A percentile compares a stretch with the other conserved stretches of the same genome.
Conservation (phyloP, 2,888 invertebrate genomes). For the Cataglyphis rosenhaueri region DNA sequence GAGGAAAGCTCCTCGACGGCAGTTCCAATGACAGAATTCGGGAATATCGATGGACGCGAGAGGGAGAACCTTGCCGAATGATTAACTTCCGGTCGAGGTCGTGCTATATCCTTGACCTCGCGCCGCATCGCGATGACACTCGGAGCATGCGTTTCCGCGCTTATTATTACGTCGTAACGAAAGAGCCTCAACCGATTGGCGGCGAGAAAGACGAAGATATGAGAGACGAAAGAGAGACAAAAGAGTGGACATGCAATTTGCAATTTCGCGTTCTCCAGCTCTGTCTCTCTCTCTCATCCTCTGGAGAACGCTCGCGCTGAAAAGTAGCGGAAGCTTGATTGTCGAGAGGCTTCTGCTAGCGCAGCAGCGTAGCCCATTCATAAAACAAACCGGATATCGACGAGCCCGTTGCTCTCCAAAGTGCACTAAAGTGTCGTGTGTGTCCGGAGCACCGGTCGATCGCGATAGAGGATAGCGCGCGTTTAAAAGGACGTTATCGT, state of each 20-base stretch:
- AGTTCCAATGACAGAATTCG: conserved; percentile 11
- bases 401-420: conserved; percentile 4
- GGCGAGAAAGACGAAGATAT: not conserved
- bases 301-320: conserved; percentile 28
- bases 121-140: conserved; percentile 20
- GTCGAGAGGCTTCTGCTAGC: conserved; percentile 35
- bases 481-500: conserved; percentile 27
- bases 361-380: conserved; percentile 52
- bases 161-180: not conserved
- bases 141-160: conserved; percentile 14
- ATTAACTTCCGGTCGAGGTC: conserved; percentile 58
- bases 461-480: conserved; percentile 7
- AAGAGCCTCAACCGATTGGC: not conserved
- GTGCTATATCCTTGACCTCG: conserved; percentile 62
- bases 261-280: conserved; percentile 39
- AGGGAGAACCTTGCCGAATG: conserved; percentile 23
- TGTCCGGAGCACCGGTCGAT: conserved; percentile 12
- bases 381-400: conserved; percentile 61
- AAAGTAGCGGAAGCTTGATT: conserved; percentile 32
- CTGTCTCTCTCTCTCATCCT: conserved; percentile 19
- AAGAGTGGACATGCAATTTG: not conserved
- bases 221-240: not conserved
- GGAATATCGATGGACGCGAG: conserved; percentile 28
- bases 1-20: not conserved
- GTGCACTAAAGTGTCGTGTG: conserved; percentile 38